phyloP scores from a whole-genome alignment of 2,797 vertebrate species.

The Alcedo quadribrachys region DNA sequence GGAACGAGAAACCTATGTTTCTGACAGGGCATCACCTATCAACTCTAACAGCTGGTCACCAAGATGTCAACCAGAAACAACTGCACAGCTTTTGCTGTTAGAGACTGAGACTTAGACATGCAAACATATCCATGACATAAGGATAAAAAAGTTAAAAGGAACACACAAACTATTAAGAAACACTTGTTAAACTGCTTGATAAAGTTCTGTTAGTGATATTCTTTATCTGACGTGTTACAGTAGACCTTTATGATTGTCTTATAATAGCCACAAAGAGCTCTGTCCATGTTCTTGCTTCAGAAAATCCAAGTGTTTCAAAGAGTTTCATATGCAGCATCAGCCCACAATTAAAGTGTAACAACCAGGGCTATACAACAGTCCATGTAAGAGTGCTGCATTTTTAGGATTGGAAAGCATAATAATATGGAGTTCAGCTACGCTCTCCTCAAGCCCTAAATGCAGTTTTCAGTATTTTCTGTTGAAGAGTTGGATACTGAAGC shows the following conservation, averaged over 20 bases:
- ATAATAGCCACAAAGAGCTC: rapidly evolving
- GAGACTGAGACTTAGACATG: background rate
- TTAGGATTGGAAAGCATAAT: background rate
- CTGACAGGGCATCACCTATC: background rate
- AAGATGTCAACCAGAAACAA: background rate
- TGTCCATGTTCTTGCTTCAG: background rate
- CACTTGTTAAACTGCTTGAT: background rate
- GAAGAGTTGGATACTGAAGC: no score
- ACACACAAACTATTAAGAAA: background rate
- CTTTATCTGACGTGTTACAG: background rate
- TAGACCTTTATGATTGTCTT: rapidly evolving
- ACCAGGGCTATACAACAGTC: rapidly evolving
- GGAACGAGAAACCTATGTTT: background rate
- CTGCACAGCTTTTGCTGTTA: background rate
- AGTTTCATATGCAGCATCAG: rapidly evolving
- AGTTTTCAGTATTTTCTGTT: background rate
- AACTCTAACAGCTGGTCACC: background rate
- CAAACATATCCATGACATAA: background rate
- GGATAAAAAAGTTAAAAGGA: background rate
- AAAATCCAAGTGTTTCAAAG: rapidly evolving
- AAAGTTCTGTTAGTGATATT: background rate
- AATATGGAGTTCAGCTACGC: rapidly evolving
- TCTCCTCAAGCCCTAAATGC: background rate
- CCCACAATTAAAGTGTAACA: background rate
- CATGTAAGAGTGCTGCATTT: background rate